Base-by-base conservation (phyloP, 2,797 vertebrate species). In the Hoplostethus mediterraneus region DNA sequence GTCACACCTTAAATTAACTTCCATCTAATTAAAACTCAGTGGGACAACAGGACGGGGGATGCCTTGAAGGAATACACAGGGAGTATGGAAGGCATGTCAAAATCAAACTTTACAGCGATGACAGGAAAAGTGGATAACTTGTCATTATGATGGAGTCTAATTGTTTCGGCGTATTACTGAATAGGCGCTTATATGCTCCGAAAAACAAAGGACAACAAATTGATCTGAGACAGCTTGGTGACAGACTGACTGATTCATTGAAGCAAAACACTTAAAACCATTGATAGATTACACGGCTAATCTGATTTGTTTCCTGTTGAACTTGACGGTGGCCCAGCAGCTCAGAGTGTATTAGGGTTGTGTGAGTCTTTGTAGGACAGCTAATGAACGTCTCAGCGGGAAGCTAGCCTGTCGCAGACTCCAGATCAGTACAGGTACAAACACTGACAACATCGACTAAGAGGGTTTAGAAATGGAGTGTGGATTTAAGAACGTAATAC, bases 301-400 rank as follows among this genome's bases (percentile, higher is more conserved):
- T 92, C 86, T 88, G 81, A 91, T 91, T 89, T 89, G 81, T 65
- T 84, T 80, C 81, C 75, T 83, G 79, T 68, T 75, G 83, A 84
- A 88, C 70, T 80, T 89, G 79, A 82, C 85, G 56, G 83, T 38
- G 63, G 72, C 56, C 79, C 56, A 63, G 67, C 75, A 74, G 80
- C 83, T 86, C 55, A 54, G 60, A 79, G 78, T 75, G 71, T 81
- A 60, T 84, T 64, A 53, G 40, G 31, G 63, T 21, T 71, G 56
- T 74, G 63, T 56, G 38, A 1, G 21, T 69, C 69, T 87, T 74
- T 83, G 73, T 68, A 66, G 73, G 60, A 55, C 72, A 81, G 61
- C 76, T 75, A 79, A 81, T 84, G 72, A 81, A 76, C 47, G 75
- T 75, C 67, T 64, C 73, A 65, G 73, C 6, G 60, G 71, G 69